Base-by-base conservation (phyloP, 2,888 invertebrate species). In the Dascillus cervinus region DNA sequence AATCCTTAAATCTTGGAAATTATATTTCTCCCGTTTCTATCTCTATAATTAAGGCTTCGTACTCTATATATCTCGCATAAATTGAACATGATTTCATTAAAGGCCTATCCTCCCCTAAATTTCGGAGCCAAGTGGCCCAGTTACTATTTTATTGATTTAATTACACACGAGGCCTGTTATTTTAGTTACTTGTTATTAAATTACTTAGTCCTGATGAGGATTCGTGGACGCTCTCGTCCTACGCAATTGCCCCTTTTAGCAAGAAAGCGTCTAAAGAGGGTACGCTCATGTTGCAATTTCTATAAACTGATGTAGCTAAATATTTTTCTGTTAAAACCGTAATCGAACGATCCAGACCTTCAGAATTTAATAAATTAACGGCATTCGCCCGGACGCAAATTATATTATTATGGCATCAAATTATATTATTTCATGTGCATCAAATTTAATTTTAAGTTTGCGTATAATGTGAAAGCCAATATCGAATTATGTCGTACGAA, bases 391-490 rank as follows among this genome's bases (percentile, higher is more conserved):
- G 37, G 43, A 40, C 38, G 46, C 41, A n/a, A n/a, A n/a, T n/a
- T n/a, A n/a, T n/a, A n/a, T n/a, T n/a, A n/a, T n/a, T n/a, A n/a
- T n/a, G n/a, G 35, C 46, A 39, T 39, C 47, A 51, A 54, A 52
- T 52, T 51, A 49, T 49, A 49, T 53, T 52, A 52, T 52, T 52
- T 50, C 52, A 50, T 50, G 50, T 52, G 47, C 49, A 44, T 47
- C 45, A 50, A 54, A 54, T 54, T 52, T 46, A 47, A 53, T 53
- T 53, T 50, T 43, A 44, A 49, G 42, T 49, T 50, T 39, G 44
- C 44, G 44, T 48, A 44, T 43, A 44, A 44, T 45, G 44, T 37
- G 49, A 48, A 49, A 46, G 49, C 46, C 46, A 43, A 50, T 49
- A 49, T 42, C 36, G 45, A 48, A 49, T 49, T 47, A 41, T 47